A percentile compares a stretch with the other conserved stretches of the same genome.
Evolutionary conservation across 2,113 vertebrate species (phyloP).

Genomic region (Merops nubicus): DNA sequence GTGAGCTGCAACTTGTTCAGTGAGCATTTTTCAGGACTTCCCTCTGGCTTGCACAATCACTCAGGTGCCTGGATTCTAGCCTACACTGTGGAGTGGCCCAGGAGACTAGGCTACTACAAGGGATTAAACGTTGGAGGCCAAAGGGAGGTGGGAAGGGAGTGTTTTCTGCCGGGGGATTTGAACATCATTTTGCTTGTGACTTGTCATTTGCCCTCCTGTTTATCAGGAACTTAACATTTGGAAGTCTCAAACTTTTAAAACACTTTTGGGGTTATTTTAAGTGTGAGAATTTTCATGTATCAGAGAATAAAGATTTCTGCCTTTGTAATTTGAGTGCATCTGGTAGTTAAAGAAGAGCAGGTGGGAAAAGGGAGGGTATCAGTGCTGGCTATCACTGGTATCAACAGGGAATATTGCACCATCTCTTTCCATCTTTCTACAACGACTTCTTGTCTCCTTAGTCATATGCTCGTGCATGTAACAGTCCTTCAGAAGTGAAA

Average conservation of each 20-base stretch:
- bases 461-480: rapidly evolving
- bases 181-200: not conserved
- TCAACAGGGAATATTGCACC: too few relatives aligned
- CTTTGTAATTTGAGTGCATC: slow-evolving; percentile 30
- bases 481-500: not conserved
- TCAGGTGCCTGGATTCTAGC: not conserved
- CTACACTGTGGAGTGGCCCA: not conserved
- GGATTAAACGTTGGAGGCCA: not conserved
- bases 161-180: not conserved
- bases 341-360: not conserved
- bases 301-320: slow-evolving; percentile 50
- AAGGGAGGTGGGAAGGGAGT: not conserved
- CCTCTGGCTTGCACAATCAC: not conserved
- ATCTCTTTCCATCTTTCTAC: not conserved
- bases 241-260: not conserved
- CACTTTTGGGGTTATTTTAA: not conserved
- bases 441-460: not conserved
- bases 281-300: not conserved
- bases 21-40: not conserved
- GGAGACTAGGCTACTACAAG: not conserved
- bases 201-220: not conserved
- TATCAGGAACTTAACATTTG: not conserved
- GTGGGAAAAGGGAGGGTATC: not conserved
- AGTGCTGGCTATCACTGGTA: too few relatives aligned
- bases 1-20: not conserved